Conservation (phyloP, 1,140 invertebrate species). For the Drosophila nigrodunni region DNA sequence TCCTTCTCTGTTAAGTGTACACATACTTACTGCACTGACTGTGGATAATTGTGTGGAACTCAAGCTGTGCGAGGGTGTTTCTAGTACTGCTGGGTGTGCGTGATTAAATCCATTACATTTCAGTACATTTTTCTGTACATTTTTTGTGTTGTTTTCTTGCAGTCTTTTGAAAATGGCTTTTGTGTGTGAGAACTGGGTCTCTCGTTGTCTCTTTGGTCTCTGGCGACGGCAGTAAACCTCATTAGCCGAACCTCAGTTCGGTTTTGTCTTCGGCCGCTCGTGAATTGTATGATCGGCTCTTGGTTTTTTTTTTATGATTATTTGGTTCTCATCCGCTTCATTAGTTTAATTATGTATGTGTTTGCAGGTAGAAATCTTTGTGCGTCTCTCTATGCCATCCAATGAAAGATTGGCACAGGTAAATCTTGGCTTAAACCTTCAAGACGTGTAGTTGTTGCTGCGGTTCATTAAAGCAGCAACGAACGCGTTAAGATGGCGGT, state of each 20-base stretch:
- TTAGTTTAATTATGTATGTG: constrained; percentile 76
- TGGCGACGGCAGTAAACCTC: constrained; percentile 67
- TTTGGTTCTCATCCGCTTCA: constrained; percentile 60
- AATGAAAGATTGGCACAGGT: constrained; percentile 54
- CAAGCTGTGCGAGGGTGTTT: constrained; percentile 26
- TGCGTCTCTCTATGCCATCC: constrained; percentile 12
- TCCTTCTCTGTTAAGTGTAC: too few relatives aligned
- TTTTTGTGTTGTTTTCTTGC: constrained; percentile 21
- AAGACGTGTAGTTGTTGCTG: constrained; percentile 24
- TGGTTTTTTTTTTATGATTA: constrained; percentile 6
- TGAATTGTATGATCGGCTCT: neutral
- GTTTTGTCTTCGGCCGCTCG: constrained; percentile 16
- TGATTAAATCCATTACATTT: constrained; percentile 79
- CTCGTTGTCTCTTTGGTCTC: constrained; percentile 56
- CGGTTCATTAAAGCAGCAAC: constrained; percentile 70
- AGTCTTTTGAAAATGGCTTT: constrained; percentile 68
- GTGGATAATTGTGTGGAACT: constrained; percentile 18
- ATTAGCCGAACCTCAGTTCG: constrained; percentile 59
- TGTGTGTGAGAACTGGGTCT: constrained; percentile 81
- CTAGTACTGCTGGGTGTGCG: constrained; percentile 56
- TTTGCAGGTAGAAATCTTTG: constrained; percentile 27
- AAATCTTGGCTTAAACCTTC: constrained; percentile 37
- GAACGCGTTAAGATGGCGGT: constrained; percentile 73
- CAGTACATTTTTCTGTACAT: constrained; percentile 61
- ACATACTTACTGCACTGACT: neutral